Conservation (phyloP, 2,888 invertebrate species). For the Incurvaria masculella region DNA sequence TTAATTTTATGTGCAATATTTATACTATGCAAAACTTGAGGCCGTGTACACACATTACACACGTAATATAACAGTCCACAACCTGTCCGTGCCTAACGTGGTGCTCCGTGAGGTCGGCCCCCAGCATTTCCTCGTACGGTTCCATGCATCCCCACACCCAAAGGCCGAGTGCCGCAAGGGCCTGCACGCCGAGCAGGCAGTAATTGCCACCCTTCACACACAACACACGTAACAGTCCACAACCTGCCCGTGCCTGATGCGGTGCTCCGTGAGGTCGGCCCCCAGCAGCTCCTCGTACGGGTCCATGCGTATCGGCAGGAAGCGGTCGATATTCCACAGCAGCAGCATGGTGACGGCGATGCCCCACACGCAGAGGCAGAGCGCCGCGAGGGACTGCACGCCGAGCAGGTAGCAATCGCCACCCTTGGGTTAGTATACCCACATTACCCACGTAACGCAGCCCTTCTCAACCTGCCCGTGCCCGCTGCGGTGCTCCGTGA, state of each 20-base stretch:
- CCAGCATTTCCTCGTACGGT: constrained; percentile 79
- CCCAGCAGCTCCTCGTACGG: constrained; percentile 83
- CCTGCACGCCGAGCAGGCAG: constrained; percentile 82
- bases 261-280: constrained; percentile 86
- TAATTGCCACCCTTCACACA: constrained; percentile 90
- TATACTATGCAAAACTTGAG: too few species aligned
- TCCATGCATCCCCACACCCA: constrained; percentile 82
- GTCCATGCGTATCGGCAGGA: constrained; percentile 82
- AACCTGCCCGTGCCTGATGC: constrained; percentile 71
- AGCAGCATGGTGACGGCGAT: constrained; percentile 65
- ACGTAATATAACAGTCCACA: constrained; percentile 15
- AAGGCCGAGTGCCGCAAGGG: constrained; percentile 68
- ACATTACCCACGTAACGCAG: neutral
- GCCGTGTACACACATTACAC: too few species aligned
- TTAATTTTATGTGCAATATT: too few species aligned
- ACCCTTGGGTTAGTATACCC: constrained; percentile 27
- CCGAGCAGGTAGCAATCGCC: constrained; percentile 88
- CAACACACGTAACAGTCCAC: too few species aligned
- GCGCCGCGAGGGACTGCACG: constrained; percentile 69
- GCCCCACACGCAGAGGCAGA: constrained; percentile 76
- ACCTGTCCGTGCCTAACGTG: constrained; percentile 71
- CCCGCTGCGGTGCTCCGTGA: constrained; percentile 80
- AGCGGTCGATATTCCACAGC: constrained; percentile 74
- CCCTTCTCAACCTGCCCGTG: constrained; percentile 57
- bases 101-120: constrained; percentile 89